Percentiles rank a stretch among this genome's conserved stretches.
Evolutionary conservation across 1,140 invertebrate genomes (phyloP).

Genomic region (Bombus ignitus): DNA sequence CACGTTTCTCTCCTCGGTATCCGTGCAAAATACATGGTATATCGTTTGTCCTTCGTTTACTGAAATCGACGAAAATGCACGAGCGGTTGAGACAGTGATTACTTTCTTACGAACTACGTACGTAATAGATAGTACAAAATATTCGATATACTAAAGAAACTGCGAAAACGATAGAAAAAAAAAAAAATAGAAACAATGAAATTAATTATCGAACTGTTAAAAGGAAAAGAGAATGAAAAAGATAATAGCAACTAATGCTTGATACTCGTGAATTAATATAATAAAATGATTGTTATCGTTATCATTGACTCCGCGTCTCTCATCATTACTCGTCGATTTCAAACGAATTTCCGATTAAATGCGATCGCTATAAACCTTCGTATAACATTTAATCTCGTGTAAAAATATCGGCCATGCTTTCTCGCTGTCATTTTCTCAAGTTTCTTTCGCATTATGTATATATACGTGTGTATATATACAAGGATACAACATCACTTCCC

Average conservation of each 20-base stretch:
- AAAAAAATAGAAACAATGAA: not conserved
- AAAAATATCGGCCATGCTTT: constrained; percentile 76
- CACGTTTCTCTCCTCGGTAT: not conserved
- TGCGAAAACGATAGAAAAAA: not conserved
- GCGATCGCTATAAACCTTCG: not conserved
- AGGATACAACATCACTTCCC: constrained; percentile 22
- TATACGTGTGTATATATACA: not conserved
- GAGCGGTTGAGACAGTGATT: not conserved
- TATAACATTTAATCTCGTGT: constrained; percentile 72
- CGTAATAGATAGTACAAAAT: not conserved
- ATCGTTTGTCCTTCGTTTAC: not conserved
- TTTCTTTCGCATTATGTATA: not conserved
- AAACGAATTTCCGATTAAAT: constrained; percentile 46
- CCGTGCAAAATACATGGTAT: not conserved
- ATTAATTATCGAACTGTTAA: not conserved
- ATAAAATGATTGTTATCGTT: not conserved
- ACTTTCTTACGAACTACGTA: not conserved
- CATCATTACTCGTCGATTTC: not conserved
- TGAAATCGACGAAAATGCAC: not conserved
- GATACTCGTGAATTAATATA: not conserved
- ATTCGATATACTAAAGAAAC: not conserved
- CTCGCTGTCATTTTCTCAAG: constrained; percentile 27
- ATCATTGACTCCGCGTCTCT: not conserved
- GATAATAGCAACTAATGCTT: no score
- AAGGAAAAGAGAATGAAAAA: not conserved